These are phyloP conservation scores for Crotalus helleri DNA, from an alignment of 2,113 vertebrate genomes.

Conservation along the genomic window DNA sequence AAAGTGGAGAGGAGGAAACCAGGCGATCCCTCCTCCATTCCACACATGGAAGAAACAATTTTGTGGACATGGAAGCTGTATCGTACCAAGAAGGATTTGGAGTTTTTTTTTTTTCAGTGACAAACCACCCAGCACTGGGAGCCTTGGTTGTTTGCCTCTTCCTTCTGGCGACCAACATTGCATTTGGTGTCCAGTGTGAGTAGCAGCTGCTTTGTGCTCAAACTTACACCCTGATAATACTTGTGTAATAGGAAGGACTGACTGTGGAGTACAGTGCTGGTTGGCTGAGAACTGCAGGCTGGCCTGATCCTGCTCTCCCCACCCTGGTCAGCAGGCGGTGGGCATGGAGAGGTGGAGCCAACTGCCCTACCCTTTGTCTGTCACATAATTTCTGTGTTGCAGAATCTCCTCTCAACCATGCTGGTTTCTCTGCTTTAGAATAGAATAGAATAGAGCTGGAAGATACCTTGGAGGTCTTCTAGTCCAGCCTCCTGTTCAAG, in stretches of 20 bases:
- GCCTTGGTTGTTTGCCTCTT: slow-evolving; percentile 41
- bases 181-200: slow-evolving; percentile 55
- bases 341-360: neutral
- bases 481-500: no score
- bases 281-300: neutral
- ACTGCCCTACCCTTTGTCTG: neutral
- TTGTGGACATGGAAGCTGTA: neutral
- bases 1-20: neutral
- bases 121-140: neutral
- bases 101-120: slow-evolving; percentile 8
- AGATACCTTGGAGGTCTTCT: no score
- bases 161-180: slow-evolving; percentile 23
- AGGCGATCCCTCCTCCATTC: neutral
- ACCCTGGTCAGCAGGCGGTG: no score
- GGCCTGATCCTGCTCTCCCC: neutral
- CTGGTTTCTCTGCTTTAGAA: neutral
- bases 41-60: neutral
- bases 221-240: neutral
- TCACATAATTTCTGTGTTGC: neutral
- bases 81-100: neutral
- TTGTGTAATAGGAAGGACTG: neutral
- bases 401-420: neutral
- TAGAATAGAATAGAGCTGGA: no score
- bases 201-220: neutral
- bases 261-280: neutral